These are phyloP conservation scores for Achatina immaculata DNA, from an alignment of 1,140 invertebrate species.

Conservation along the genomic window DNA sequence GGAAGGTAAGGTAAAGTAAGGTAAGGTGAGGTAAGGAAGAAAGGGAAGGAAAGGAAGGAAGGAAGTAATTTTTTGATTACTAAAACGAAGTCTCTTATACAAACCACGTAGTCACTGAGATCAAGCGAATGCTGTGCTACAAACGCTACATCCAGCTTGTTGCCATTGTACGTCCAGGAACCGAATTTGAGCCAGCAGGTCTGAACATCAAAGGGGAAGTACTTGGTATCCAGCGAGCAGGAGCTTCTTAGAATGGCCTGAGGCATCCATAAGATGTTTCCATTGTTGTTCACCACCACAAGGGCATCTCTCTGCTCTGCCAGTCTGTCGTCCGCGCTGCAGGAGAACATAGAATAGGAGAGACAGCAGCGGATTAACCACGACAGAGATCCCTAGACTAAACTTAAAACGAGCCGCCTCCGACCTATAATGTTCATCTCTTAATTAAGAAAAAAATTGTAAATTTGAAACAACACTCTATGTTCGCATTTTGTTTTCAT, in stretches of 20 bases:
- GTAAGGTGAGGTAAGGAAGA: too few relatives aligned
- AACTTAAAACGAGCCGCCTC: too few relatives aligned
- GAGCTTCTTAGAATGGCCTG: slow-evolving; percentile 99
- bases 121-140: slow-evolving; percentile 28
- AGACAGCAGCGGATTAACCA: too few relatives aligned
- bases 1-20: too few relatives aligned
- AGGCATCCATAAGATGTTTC: slow-evolving; percentile 96
- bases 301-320: slow-evolving; percentile 67
- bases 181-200: slow-evolving; percentile 69
- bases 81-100: too few relatives aligned
- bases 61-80: too few relatives aligned
- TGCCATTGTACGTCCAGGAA: slow-evolving; percentile 69
- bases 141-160: slow-evolving; percentile 21
- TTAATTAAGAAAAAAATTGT: too few relatives aligned
- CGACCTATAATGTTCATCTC: too few relatives aligned
- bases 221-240: slow-evolving; percentile 79
- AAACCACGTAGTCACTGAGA: slow-evolving; percentile 65
- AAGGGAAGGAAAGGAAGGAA: too few relatives aligned
- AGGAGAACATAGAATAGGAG: neutral
- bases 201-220: slow-evolving; percentile 70
- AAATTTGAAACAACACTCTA: too few relatives aligned
- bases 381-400: too few relatives aligned
- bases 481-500: too few relatives aligned
- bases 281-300: slow-evolving; percentile 79
- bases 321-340: slow-evolving; percentile 66